Conservation (phyloP, 2,888 invertebrate genomes). For the Tetramorium bicarinatum region DNA sequence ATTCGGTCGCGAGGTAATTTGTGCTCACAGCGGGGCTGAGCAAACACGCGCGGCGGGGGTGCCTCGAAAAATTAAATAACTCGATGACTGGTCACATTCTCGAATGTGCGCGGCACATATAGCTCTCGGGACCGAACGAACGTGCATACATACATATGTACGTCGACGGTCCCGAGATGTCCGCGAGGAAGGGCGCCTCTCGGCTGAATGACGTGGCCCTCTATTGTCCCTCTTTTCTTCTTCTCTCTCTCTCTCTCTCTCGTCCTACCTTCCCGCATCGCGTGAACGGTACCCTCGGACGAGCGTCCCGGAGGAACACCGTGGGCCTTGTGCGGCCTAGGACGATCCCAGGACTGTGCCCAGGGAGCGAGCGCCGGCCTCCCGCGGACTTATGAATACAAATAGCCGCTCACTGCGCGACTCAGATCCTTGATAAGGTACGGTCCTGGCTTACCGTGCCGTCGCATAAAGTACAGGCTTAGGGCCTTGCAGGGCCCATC, state of each 20-base stretch:
- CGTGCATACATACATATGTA: constrained; percentile 76
- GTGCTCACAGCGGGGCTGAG: constrained; percentile 89
- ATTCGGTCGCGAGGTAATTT: constrained; percentile 89
- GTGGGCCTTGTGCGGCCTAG: constrained; percentile 64
- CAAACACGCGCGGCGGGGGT: constrained; percentile 88
- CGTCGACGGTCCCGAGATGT: constrained; percentile 81
- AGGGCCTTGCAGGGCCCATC: constrained; percentile 61
- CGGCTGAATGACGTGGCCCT: constrained; percentile 78
- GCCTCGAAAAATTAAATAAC: constrained; percentile 88
- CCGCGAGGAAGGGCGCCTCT: constrained; percentile 71
- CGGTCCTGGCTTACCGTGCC: constrained; percentile 74
- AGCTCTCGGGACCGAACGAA: constrained; percentile 46
- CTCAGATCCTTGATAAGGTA: constrained; percentile 85
- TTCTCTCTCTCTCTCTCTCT: neutral
- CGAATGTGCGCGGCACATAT: constrained; percentile 73
- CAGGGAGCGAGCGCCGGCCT: constrained; percentile 84
- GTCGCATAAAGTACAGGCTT: constrained; percentile 73
- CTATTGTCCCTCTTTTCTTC: constrained; percentile 47
- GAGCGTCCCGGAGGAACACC: constrained; percentile 70
- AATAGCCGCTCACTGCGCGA: constrained; percentile 86
- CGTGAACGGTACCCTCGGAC: constrained; percentile 35
- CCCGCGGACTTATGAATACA: constrained; percentile 87
- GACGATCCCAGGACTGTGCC: constrained; percentile 68
- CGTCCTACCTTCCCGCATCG: constrained; percentile 45
- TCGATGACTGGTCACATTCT: constrained; percentile 89